Conservation (phyloP, 35 echinoderm and acorn worm species). For the Anneissia japonica region DNA sequence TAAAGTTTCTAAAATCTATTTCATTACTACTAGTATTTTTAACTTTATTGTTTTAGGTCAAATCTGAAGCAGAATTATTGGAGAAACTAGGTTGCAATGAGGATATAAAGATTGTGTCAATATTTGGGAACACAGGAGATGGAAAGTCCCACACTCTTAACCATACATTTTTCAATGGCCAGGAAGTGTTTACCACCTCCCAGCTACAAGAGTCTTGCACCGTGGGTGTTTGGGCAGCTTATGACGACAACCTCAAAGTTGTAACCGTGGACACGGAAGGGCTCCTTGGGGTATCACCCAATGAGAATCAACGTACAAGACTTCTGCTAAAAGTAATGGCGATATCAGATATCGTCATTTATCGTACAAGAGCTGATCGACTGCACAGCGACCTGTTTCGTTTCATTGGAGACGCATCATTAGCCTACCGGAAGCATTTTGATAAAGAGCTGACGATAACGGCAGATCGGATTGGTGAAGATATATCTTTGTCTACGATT, state of each 20-base stretch:
- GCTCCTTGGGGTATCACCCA: constrained; percentile 63
- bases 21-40: background rate
- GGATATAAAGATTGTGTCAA: constrained; percentile 86
- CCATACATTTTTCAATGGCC: constrained; percentile 82
- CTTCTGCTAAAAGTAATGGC: constrained; percentile 89
- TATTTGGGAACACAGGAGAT: constrained; percentile 98
- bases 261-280: constrained; percentile 86
- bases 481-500: constrained; percentile 51
- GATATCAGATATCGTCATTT: constrained; percentile 90
- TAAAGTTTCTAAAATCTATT: background rate
- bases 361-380: constrained; percentile 77
- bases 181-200: constrained; percentile 82
- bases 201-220: constrained; percentile 82
- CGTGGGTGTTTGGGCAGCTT: constrained; percentile 91
- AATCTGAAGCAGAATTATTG: constrained; percentile 48
- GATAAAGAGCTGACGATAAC: constrained; percentile 54
- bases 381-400: constrained; percentile 78
- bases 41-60: constrained; percentile 45
- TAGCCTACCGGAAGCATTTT: constrained; percentile 83
- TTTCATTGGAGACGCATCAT: constrained; percentile 89
- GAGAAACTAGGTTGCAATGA: constrained; percentile 48
- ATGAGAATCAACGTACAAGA: constrained; percentile 87
- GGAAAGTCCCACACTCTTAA: constrained; percentile 94
- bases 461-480: constrained; percentile 34
- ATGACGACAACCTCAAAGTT: constrained; percentile 54